Conservation (phyloP, 2,888 invertebrate species). For the Salticus scenicus region DNA sequence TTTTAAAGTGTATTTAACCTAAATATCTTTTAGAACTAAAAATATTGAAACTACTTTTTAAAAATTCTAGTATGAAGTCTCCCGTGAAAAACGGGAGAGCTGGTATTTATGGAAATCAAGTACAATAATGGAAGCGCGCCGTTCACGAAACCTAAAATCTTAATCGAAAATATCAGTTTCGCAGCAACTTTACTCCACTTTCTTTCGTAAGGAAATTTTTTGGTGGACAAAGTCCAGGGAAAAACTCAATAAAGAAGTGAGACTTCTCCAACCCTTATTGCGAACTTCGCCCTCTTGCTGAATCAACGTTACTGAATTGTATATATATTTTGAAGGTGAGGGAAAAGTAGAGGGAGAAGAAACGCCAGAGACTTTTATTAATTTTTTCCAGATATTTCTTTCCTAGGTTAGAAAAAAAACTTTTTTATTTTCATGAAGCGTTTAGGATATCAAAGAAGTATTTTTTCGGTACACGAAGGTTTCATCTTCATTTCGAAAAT, state of each 20-base stretch:
- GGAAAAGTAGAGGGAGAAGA: not conserved
- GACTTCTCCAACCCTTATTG: slow-evolving; percentile 36
- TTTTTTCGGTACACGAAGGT: slow-evolving; percentile 8
- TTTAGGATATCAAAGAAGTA: slow-evolving; percentile 19
- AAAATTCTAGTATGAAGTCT: too few species aligned
- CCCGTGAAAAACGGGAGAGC: too few species aligned
- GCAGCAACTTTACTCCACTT: slow-evolving; percentile 18
- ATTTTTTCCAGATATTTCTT: slow-evolving; percentile 52
- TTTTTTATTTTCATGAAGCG: slow-evolving; percentile 6
- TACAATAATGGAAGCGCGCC: too few species aligned
- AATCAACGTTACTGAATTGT: slow-evolving; percentile 44
- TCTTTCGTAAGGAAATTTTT: not conserved
- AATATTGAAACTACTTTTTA: too few species aligned
- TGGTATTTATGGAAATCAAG: too few species aligned
- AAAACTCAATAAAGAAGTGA: slow-evolving; percentile 58
- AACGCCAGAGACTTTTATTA: slow-evolving; percentile 58
- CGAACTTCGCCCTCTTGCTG: slow-evolving; percentile 38
- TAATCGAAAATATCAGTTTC: not conserved
- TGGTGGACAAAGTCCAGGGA: slow-evolving; percentile 33
- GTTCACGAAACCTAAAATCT: not conserved
- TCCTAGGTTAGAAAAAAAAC: slow-evolving; percentile 17
- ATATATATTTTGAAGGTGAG: slow-evolving; percentile 38
- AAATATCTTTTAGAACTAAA: too few species aligned
- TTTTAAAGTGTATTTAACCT: too few species aligned
- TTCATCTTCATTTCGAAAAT: slow-evolving; percentile 8